Conservation (phyloP, 1,140 invertebrate species). For the Centruroides vittatus region DNA sequence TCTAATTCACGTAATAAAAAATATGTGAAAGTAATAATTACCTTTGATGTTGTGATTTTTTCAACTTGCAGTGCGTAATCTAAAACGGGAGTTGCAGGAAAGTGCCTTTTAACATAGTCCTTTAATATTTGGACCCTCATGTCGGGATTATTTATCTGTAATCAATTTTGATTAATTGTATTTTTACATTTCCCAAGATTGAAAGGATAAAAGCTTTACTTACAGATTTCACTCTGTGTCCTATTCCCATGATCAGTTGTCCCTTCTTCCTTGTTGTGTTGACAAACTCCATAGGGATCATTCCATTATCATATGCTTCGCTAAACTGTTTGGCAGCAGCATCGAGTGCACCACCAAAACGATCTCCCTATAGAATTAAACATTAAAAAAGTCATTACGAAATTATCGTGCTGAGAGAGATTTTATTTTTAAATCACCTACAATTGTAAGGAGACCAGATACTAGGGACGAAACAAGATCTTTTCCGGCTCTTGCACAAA, state of each 20-base stretch:
- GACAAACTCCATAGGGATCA: conserved; percentile 97
- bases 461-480: conserved; percentile 93
- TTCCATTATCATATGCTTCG: conserved; percentile 81
- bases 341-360: conserved; percentile 96
- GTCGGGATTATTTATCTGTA: conserved; percentile 92
- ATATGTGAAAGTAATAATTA: too few relatives aligned
- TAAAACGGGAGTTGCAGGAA: conserved; percentile 80
- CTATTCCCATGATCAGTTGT: conserved; percentile 98
- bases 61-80: conserved; percentile 95
- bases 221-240: conserved; percentile 90
- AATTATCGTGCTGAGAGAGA: neutral
- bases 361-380: conserved; percentile 56
- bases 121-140: conserved; percentile 92
- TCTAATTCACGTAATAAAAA: too few relatives aligned
- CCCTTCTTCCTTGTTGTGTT: conserved; percentile 95
- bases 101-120: conserved; percentile 86
- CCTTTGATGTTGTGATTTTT: conserved; percentile 72
- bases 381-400: neutral
- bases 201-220: conserved; percentile 23
- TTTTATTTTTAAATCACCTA: conserved; percentile 39
- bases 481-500: conserved; percentile 96
- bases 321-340: conserved; percentile 91
- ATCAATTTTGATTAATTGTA: too few relatives aligned
- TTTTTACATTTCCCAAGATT: too few relatives aligned
- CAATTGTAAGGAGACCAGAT: conserved; percentile 93